Conservation (phyloP, 2,113 vertebrate species). For the Agelaius phoeniceus region DNA sequence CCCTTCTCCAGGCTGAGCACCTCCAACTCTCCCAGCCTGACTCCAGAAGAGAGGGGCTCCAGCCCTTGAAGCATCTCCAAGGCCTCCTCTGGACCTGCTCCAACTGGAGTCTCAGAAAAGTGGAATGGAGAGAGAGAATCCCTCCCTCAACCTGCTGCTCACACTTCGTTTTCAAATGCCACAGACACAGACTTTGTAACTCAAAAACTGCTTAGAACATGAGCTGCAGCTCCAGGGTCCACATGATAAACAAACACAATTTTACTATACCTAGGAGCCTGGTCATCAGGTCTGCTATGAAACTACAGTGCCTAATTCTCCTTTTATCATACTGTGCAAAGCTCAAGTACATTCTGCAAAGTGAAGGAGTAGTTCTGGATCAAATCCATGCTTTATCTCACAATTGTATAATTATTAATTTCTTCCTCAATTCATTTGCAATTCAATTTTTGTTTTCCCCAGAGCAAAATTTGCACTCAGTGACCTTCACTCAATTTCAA, state of each 20-base stretch:
- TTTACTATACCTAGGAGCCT: background rate
- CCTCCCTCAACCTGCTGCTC: background rate
- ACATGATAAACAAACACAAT: background rate
- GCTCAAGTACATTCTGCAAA: background rate
- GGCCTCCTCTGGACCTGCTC: background rate
- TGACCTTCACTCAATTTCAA: background rate
- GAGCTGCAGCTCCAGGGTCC: background rate
- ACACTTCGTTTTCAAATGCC: background rate
- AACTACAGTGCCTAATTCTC: background rate
- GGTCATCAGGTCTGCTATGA: background rate
- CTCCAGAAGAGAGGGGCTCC: background rate
- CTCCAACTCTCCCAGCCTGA: background rate
- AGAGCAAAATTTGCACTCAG: background rate
- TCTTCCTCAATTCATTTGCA: background rate
- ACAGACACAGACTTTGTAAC: background rate
- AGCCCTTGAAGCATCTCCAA: accelerated
- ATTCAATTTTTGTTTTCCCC: background rate
- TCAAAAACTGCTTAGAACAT: background rate
- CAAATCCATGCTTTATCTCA: background rate
- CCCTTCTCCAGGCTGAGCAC: background rate
- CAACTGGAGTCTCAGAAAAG: background rate
- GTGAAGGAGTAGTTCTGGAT: background rate
- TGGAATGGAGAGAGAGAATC: accelerated
- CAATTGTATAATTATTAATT: background rate
- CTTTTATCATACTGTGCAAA: background rate